phyloP scores from a whole-genome alignment of 2,888 invertebrate genomes.

The Leptarthrus brevirostris region DNA sequence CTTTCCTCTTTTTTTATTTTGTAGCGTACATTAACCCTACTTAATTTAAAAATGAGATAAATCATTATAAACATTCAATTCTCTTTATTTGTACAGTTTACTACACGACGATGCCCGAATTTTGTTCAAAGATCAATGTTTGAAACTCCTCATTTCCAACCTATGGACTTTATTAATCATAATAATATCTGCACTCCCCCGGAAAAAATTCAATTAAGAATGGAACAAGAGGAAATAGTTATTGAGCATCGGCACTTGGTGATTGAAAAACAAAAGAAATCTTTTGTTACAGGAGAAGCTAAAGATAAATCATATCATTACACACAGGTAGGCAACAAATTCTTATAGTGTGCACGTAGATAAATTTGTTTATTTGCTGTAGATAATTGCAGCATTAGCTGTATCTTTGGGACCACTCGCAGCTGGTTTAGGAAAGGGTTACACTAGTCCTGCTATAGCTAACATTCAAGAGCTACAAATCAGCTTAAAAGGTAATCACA shows the following conservation, averaged over 20 bases:
- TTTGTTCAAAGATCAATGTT: constrained; percentile 28
- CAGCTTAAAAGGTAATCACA: constrained; percentile 66
- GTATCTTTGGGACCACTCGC: constrained; percentile 80
- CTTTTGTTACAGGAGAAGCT: constrained; percentile 6
- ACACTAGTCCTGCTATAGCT: constrained; percentile 80
- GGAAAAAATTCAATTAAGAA: constrained; percentile 46
- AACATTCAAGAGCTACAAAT: constrained; percentile 72
- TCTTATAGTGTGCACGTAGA: too few species aligned
- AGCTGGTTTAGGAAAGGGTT: constrained; percentile 79
- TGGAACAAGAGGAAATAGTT: constrained; percentile 54
- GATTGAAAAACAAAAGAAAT: constrained; percentile 37
- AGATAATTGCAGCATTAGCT: constrained; percentile 79
- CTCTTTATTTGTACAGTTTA: constrained; percentile 8
- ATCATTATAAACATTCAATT: too few species aligned
- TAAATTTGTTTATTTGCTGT: too few species aligned
- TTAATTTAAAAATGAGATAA: too few species aligned
- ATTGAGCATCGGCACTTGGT: constrained; percentile 55
- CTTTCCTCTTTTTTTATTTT: too few species aligned
- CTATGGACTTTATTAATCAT: constrained; percentile 19
- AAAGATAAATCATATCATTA: constrained; percentile 47
- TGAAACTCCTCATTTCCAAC: constrained; percentile 7
- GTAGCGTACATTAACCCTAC: too few species aligned
- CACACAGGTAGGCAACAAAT: constrained; percentile 50
- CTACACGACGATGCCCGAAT: constrained; percentile 24
- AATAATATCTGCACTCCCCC: constrained; percentile 20